Evolutionary conservation across 2,888 invertebrate genomes (phyloP).

Genomic region (Rhagonycha fulva): DNA sequence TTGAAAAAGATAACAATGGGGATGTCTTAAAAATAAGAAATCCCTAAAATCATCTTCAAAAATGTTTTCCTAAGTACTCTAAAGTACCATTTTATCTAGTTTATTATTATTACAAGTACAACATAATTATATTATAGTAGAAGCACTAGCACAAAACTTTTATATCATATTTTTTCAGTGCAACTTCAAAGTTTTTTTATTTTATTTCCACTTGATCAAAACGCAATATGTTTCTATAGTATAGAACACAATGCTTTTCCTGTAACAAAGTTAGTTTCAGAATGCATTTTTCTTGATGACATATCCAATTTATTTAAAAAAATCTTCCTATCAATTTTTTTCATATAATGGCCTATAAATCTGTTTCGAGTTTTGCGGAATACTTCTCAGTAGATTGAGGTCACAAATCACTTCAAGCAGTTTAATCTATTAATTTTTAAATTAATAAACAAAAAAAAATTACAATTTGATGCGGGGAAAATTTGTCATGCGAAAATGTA

Average conservation of each 20-base stretch:
- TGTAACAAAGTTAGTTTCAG: not conserved
- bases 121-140: too few species aligned
- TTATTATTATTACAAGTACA: too few species aligned
- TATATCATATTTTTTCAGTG: not conserved
- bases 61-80: too few species aligned
- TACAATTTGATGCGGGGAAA: too few species aligned
- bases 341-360: not conserved
- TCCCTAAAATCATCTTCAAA: too few species aligned
- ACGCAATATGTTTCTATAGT: not conserved
- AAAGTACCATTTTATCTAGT: too few species aligned
- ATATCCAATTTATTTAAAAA: not conserved
- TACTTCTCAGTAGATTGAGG: not conserved
- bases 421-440: not conserved
- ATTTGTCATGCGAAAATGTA: not conserved
- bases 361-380: not conserved
- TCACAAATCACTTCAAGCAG: not conserved
- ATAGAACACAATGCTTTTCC: not conserved
- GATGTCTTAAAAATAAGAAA: too few species aligned
- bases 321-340: not conserved
- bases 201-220: not conserved
- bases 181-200: not conserved
- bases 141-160: too few species aligned
- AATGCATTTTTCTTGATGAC: not conserved
- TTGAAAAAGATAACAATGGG: too few species aligned
- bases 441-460: too few species aligned